Evolutionary conservation across 1,140 invertebrate genomes (phyloP).

Genomic region (Drosophila albomicans): DNA sequence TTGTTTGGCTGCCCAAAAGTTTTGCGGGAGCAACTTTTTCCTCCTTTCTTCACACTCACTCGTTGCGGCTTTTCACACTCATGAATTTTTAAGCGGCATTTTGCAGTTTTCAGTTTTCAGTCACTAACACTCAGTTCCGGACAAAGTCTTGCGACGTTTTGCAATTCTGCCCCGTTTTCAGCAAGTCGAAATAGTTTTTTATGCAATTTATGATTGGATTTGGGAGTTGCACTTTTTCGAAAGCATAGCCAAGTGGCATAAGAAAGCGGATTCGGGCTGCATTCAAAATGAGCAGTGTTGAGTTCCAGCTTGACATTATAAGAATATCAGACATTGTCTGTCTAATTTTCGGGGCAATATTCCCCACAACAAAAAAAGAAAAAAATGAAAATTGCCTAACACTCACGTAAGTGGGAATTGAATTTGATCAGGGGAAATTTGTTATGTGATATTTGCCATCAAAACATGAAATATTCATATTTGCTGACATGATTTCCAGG

Average conservation of each 20-base stretch:
- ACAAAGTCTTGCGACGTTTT: slow-evolving; percentile 27
- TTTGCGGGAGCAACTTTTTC: slow-evolving; percentile 31
- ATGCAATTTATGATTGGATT: slow-evolving; percentile 62
- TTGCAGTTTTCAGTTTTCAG: slow-evolving; percentile 57
- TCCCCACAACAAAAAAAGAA: background rate
- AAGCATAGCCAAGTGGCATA: slow-evolving; percentile 26
- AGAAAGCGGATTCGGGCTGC: slow-evolving; percentile 33
- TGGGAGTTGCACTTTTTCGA: slow-evolving; percentile 35
- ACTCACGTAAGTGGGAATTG: background rate
- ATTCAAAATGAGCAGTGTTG: slow-evolving; percentile 36
- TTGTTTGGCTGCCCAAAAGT: slow-evolving; percentile 43
- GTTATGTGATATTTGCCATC: background rate
- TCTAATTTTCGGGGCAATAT: slow-evolving; percentile 14
- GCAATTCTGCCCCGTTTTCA: slow-evolving; percentile 35
- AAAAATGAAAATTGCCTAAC: too few relatives aligned
- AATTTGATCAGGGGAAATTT: slow-evolving; percentile 9
- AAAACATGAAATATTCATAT: background rate
- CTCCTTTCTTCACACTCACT: slow-evolving; percentile 20
- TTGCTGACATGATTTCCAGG: background rate
- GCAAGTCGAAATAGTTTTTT: slow-evolving; percentile 53
- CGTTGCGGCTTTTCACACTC: slow-evolving; percentile 56
- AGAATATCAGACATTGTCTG: background rate
- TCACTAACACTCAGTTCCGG: slow-evolving; percentile 41
- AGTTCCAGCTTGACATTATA: slow-evolving; percentile 11
- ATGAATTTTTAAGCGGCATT: slow-evolving; percentile 59